Base-by-base conservation (phyloP, 2,888 invertebrate species). In the Chrysolina americana region DNA sequence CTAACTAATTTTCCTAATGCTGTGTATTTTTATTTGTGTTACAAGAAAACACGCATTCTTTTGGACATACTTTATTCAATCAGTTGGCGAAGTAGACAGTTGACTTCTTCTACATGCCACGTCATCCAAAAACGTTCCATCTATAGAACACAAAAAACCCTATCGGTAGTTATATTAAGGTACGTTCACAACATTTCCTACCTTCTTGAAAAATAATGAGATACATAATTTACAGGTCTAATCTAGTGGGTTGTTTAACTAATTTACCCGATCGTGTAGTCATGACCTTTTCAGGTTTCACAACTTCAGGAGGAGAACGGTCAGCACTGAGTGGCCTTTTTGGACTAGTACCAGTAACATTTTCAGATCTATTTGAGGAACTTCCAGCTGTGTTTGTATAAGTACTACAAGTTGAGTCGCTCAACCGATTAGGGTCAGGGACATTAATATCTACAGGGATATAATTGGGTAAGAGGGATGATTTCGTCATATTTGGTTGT, bases 401-500 rank as follows among this genome's bases (percentile, higher is more conserved):
- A 41, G 1, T 64, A 36, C 41, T 41, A n/a, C 19, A 19, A 19
- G 17, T 41, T 41, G 64, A n/a, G 41, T 41, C 11, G 41, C 41
- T 64, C 64, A 41, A 41, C 17, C 4, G 17, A 41, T 13, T 64
- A 41, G 28, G 41, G 11, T 41, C 36, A 64, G 64, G 64, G 17
- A 28, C 11, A 6, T 41, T n/a, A n/a, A 15, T 28, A 64, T 28
- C 41, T 64, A 41, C 11, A 64, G 15, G 17, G 17, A 41, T 64
- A 41, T 41, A 64, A 41, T 64, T 64, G 41, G 64, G 28, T 36
- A 23, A 21, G 36, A 36, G n/a, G n/a, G n/a, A 19, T 41, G 64
- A 41, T 64, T 64, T 64, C 64, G 28, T 64, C 64, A 64, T 64
- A 64, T 64, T 64, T 64, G 64, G 64, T 64, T 64, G 64, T 64